Evolutionary conservation across 2,888 invertebrate species (phyloP).

Genomic region (Petrolisthes manimaculis): DNA sequence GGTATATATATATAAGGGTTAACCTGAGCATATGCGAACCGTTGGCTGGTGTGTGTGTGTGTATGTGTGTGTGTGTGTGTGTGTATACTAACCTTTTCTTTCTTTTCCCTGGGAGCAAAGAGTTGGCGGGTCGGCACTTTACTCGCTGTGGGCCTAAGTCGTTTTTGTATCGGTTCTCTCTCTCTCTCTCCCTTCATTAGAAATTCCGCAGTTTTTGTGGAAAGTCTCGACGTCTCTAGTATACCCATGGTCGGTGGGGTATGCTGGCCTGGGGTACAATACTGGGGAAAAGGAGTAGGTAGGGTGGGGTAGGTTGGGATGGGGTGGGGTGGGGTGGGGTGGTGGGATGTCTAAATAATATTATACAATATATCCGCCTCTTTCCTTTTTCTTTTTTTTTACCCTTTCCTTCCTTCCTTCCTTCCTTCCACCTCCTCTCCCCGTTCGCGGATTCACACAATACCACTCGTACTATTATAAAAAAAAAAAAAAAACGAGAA

Average conservation of each 20-base stretch:
- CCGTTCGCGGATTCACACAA: conserved; percentile 31
- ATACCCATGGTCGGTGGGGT: not conserved
- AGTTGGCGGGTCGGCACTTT: conserved; percentile 44
- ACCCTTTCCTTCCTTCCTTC: not conserved
- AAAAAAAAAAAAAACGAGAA: conserved; percentile 9
- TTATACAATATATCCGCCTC: not conserved
- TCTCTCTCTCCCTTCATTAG: conserved; percentile 36
- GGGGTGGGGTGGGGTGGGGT: too few species aligned
- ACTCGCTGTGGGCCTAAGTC: conserved; percentile 32
- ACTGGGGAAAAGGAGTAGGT: conserved; percentile 25
- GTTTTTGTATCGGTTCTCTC: conserved; percentile 45
- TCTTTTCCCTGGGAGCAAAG: conserved; percentile 49
- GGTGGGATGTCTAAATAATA: conserved; percentile 31
- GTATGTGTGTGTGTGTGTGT: too few species aligned
- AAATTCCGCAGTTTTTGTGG: conserved; percentile 51
- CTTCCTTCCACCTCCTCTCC: conserved; percentile 3
- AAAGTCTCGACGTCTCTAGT: conserved; percentile 30
- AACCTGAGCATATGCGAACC: conserved; percentile 47
- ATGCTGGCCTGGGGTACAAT: not conserved
- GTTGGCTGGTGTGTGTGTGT: conserved; percentile 29
- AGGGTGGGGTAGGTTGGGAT: not conserved
- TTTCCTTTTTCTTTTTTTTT: not conserved
- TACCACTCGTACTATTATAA: conserved; percentile 2
- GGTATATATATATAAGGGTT: conserved; percentile 31
- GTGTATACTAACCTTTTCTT: conserved; percentile 38